Conservation (phyloP, 2,797 vertebrate species). For the Parotocinclus haroldoi region DNA sequence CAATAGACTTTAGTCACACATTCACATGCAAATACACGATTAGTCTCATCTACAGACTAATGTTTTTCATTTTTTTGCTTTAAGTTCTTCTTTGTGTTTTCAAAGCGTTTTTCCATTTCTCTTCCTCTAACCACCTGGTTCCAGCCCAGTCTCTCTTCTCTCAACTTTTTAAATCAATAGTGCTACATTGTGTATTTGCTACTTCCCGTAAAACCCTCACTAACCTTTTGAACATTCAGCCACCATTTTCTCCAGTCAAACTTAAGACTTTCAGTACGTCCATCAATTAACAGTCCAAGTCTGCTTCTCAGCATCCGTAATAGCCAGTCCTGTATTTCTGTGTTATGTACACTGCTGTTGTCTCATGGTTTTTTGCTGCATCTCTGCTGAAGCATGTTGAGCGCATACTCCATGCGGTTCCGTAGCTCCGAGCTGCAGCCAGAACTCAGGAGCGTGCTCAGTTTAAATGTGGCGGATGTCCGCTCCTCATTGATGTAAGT, state of each 20-base stretch:
- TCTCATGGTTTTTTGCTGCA: conserved; percentile 76
- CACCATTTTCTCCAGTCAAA: conserved; percentile 56
- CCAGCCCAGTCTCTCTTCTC: conserved; percentile 76
- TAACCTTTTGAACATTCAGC: conserved; percentile 40
- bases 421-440: conserved; percentile 87
- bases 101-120: no score
- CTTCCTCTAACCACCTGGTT: conserved; percentile 56
- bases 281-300: conserved; percentile 30
- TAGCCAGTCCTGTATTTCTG: background rate
- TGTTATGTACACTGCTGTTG: background rate
- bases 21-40: conserved; percentile 40
- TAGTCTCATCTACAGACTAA: conserved; percentile 60
- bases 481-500: conserved; percentile 98
- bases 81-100: conserved; percentile 27
- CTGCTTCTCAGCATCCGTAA: conserved; percentile 16
- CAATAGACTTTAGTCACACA: conserved; percentile 19
- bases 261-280: conserved; percentile 22
- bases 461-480: conserved; percentile 84
- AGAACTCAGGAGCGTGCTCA: conserved; percentile 81
- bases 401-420: conserved; percentile 90
- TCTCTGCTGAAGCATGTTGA: conserved; percentile 95
- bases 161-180: conserved; percentile 36
- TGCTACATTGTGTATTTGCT: conserved; percentile 61
- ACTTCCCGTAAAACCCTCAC: conserved; percentile 50
- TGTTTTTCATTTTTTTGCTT: conserved; percentile 59